Conservation (phyloP, 2,113 vertebrate genomes). For the Corythoichthys intestinalis region DNA sequence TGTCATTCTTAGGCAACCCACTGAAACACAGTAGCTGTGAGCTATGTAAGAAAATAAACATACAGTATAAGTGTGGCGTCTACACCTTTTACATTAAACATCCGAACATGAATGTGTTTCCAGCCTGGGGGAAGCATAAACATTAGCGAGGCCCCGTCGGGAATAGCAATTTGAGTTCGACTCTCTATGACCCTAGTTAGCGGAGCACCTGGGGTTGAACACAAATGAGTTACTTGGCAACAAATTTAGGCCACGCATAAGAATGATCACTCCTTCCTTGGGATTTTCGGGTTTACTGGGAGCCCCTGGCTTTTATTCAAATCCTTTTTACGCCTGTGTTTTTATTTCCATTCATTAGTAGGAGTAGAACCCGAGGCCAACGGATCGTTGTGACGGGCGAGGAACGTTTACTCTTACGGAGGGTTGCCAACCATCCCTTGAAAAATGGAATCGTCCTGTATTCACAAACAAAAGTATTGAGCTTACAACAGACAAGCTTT, state of each 20-base stretch:
- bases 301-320: constrained; percentile 45
- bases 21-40: constrained; percentile 28
- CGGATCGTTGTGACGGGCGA: background rate
- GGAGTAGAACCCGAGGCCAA: constrained; percentile 22
- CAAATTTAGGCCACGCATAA: constrained; percentile 59
- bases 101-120: constrained; percentile 2
- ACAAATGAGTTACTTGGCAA: constrained; percentile 30
- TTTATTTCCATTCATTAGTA: constrained; percentile 41
- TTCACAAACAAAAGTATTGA: too few relatives aligned
- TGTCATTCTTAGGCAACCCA: background rate
- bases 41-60: constrained; percentile 13
- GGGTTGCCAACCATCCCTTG: too few relatives aligned
- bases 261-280: constrained; percentile 53
- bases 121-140: constrained; percentile 10
- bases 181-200: constrained; percentile 63
- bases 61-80: constrained; percentile 8
- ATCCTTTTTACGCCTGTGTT: constrained; percentile 30
- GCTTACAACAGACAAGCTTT: too few relatives aligned
- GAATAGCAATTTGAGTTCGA: constrained; percentile 50
- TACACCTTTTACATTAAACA: constrained; percentile 4
- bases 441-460: too few relatives aligned
- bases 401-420: background rate
- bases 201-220: constrained; percentile 51
- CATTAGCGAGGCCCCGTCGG: constrained; percentile 30
- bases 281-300: constrained; percentile 51